A percentile compares a stretch with the other conserved stretches of the same genome.
phyloP scores from a whole-genome alignment of 2,113 vertebrate genomes.

The Chrysochloris asiatica region DNA sequence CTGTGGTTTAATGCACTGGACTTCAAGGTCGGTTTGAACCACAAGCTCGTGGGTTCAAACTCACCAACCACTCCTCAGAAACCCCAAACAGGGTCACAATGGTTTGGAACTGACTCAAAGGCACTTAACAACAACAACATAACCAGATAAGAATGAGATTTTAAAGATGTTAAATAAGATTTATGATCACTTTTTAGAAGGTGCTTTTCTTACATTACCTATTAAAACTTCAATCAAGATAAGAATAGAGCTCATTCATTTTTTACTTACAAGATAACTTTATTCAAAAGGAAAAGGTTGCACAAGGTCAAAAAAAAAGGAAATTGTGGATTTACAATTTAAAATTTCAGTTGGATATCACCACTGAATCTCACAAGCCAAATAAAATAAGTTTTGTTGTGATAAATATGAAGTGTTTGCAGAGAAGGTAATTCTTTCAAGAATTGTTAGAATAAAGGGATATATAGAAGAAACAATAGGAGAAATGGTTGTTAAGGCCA shows the following conservation, averaged over 20 bases:
- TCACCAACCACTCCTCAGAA: no score
- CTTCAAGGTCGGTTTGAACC: no score
- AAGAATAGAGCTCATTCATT: not conserved
- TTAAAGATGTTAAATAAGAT: not conserved
- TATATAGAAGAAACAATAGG: not conserved
- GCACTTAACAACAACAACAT: no score
- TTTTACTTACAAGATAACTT: not conserved
- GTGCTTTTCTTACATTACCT: not conserved
- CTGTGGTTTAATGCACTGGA: no score
- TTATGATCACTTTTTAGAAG: not conserved
- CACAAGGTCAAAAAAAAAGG: not conserved
- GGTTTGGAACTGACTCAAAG: no score
- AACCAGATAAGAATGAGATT: not conserved
- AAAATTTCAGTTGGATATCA: not conserved
- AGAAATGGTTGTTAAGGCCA: not conserved
- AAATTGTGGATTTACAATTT: not conserved
- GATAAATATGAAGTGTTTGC: not conserved
- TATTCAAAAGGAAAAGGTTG: not conserved
- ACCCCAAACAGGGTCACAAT: no score
- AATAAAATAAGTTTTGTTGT: not conserved
- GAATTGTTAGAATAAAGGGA: not conserved
- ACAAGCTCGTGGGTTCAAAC: no score
- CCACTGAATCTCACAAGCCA: not conserved
- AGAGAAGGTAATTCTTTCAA: not conserved
- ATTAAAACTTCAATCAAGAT: not conserved